Conservation (phyloP, 1,140 invertebrate genomes). For the Catajapyx aquilonaris region DNA sequence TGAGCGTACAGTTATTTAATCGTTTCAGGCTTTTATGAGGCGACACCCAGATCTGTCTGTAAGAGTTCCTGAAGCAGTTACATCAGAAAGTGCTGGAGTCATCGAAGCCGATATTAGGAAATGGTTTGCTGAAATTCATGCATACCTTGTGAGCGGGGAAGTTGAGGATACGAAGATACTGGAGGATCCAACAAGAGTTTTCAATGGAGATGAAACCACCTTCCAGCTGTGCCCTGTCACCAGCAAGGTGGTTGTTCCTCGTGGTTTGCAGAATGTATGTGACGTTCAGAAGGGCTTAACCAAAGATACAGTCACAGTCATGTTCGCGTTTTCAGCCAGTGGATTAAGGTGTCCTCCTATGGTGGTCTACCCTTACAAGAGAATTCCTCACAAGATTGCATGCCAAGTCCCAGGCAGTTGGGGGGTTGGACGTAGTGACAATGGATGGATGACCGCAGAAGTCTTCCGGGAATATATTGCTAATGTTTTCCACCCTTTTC, state of each 20-base stretch:
- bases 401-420: not conserved
- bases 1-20: too few relatives aligned
- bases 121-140: constrained; percentile 15
- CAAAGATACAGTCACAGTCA: constrained; percentile 13
- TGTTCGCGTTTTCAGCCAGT: constrained; percentile 13
- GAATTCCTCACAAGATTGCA: not conserved
- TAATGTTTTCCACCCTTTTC: not conserved
- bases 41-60: constrained; percentile 13
- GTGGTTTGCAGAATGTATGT: constrained; percentile 9
- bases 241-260: constrained; percentile 7
- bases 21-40: constrained; percentile 17
- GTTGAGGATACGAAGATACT: constrained; percentile 9
- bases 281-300: not conserved
- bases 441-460: not conserved
- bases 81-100: constrained; percentile 11
- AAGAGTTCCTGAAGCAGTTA: constrained; percentile 14
- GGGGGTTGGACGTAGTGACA: not conserved
- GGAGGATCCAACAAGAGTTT: constrained; percentile 9
- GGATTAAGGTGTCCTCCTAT: not conserved
- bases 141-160: constrained; percentile 13
- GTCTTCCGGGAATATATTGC: not conserved
- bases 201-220: constrained; percentile 11
- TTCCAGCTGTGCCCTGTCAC: constrained; percentile 9
- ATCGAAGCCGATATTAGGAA: constrained; percentile 13
- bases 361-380: not conserved